Conservation (phyloP, 1,140 invertebrate genomes). For the Palaemon carinicauda region DNA sequence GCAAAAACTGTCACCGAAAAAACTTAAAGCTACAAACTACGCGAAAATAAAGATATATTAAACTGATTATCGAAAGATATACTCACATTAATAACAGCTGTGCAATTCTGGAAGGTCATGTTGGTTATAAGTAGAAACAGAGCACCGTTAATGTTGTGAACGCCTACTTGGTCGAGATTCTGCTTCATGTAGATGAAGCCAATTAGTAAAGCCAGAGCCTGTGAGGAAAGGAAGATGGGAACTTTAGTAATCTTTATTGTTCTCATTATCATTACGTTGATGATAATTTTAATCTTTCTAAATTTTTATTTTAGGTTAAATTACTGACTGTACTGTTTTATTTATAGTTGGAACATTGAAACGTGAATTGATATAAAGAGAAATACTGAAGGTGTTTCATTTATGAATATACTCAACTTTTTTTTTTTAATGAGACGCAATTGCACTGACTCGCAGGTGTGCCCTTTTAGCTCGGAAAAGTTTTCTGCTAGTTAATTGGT, state of each 20-base stretch:
- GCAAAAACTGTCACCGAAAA: too few species aligned
- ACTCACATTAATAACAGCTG: slow-evolving; percentile 86
- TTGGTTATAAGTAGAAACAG: slow-evolving; percentile 91
- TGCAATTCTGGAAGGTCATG: slow-evolving; percentile 92
- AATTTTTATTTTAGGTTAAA: too few species aligned
- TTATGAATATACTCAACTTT: too few species aligned
- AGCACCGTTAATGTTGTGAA: slow-evolving; percentile 96
- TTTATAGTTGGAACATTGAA: too few species aligned
- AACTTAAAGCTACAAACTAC: too few species aligned
- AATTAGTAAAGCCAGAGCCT: slow-evolving; percentile 86
- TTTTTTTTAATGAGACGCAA: too few species aligned
- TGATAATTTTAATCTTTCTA: too few species aligned
- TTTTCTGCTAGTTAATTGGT: too few species aligned
- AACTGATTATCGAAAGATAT: too few species aligned
- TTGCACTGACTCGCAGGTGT: too few species aligned
- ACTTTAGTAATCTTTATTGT: not conserved
- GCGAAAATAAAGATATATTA: not conserved
- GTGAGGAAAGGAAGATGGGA: slow-evolving; percentile 19
- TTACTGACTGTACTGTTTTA: not conserved
- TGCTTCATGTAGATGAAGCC: slow-evolving; percentile 78
- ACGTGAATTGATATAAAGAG: not conserved
- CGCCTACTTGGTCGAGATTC: slow-evolving; percentile 65
- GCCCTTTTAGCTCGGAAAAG: too few species aligned
- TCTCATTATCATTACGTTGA: not conserved
- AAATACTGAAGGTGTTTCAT: not conserved